Percentiles rank a stretch among this genome's conserved stretches.
Conservation (phyloP, 2,888 invertebrate genomes). For the Melanostoma scalare region DNA sequence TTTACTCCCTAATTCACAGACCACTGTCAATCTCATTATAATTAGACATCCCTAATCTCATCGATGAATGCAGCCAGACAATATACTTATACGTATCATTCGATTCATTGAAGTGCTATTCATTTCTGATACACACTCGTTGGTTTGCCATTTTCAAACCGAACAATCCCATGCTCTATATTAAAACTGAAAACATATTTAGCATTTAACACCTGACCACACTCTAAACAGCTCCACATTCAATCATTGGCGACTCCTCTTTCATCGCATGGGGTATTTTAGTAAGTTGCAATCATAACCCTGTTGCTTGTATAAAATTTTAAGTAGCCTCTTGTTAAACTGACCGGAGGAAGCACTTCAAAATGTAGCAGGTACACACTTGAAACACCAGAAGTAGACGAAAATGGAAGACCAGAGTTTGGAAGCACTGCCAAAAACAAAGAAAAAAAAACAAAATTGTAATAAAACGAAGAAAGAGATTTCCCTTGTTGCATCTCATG, state of each 20-base stretch:
- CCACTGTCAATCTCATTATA: too few species aligned
- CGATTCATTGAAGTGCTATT: conserved; percentile 51
- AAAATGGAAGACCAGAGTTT: conserved; percentile 4
- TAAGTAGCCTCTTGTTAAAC: conserved; percentile 65
- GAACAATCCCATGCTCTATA: conserved; percentile 17
- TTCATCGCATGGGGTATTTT: not conserved
- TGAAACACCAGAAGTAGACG: conserved; percentile 4
- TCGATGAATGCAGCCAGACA: conserved; percentile 44
- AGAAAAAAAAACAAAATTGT: not conserved
- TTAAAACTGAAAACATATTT: conserved; percentile 25
- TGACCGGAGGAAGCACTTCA: conserved; percentile 44
- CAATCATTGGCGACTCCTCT: not conserved
- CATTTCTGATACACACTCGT: not conserved
- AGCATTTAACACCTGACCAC: conserved; percentile 40
- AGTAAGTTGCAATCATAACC: conserved; percentile 64
- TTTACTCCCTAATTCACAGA: too few species aligned
- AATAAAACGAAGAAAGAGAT: conserved; percentile 31
- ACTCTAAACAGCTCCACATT: not conserved
- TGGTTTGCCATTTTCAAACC: conserved; percentile 21
- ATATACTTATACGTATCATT: conserved; percentile 61
- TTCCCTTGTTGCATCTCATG: conserved; percentile 69
- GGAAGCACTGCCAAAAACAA: not conserved
- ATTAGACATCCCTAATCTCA: conserved; percentile 11
- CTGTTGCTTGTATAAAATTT: conserved; percentile 70
- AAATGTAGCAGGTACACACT: conserved; percentile 17